These are phyloP conservation scores for Melitaea athalia DNA, from an alignment of 2,888 invertebrate genomes.

Conservation along the genomic window DNA sequence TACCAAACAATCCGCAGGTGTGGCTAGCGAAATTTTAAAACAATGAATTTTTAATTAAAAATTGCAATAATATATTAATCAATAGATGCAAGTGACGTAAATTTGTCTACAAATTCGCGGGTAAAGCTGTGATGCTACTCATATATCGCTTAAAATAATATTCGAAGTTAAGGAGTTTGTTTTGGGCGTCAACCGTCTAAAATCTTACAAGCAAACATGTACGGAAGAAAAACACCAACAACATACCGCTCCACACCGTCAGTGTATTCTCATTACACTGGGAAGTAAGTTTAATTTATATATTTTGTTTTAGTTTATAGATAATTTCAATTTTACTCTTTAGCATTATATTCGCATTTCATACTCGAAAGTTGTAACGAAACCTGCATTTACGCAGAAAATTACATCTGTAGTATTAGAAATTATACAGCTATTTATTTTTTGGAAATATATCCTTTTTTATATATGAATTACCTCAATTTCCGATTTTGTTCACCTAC, in stretches of 20 bases:
- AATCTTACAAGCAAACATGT: slow-evolving; percentile 60
- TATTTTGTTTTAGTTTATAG: neutral
- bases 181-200: slow-evolving; percentile 42
- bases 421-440: too few relatives aligned
- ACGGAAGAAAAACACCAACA: slow-evolving; percentile 91
- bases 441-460: too few relatives aligned
- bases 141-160: neutral
- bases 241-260: slow-evolving; percentile 92
- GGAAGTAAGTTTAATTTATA: slow-evolving; percentile 73
- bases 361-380: neutral
- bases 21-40: slow-evolving; percentile 28
- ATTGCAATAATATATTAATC: neutral
- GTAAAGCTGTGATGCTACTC: neutral
- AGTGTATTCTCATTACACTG: slow-evolving; percentile 93
- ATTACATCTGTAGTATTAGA: too few relatives aligned
- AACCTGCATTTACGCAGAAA: too few relatives aligned
- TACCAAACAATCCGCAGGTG: slow-evolving; percentile 35
- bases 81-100: neutral
- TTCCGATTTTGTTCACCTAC: too few relatives aligned
- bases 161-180: neutral
- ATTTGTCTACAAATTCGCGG: neutral
- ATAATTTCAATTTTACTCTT: neutral
- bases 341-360: neutral
- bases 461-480: too few relatives aligned
- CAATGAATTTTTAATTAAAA: neutral